Conservation (phyloP, 92 coral and sea anemone genomes). For the Scolanthus callimorphus region DNA sequence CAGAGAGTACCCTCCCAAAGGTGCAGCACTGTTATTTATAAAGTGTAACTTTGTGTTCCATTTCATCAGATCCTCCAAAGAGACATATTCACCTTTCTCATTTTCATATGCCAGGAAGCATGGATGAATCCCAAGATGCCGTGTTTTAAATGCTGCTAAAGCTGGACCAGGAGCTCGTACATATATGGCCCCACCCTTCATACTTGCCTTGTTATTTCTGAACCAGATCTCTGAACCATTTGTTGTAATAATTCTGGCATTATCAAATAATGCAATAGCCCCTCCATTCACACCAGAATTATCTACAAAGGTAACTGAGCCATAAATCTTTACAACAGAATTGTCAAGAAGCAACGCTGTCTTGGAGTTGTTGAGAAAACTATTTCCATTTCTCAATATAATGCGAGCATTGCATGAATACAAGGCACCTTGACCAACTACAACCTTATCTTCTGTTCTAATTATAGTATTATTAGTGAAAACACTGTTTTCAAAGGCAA, state of each 20-base stretch:
- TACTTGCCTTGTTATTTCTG: slow-evolving; percentile 21
- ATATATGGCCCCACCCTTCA: slow-evolving; percentile 57
- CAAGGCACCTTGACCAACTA: slow-evolving; percentile 67
- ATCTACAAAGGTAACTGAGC: slow-evolving; percentile 8
- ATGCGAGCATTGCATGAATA: slow-evolving; percentile 35
- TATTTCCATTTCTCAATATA: slow-evolving; percentile 19
- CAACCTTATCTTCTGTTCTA: slow-evolving; percentile 26
- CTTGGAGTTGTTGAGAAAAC: slow-evolving; percentile 30
- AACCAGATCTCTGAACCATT: slow-evolving; percentile 22
- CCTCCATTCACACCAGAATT: slow-evolving; percentile 48
- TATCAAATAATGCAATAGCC: slow-evolving; percentile 52
- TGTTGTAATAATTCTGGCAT: slow-evolving; percentile 32
- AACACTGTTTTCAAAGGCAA: slow-evolving; percentile 28
- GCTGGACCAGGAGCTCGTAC: slow-evolving; percentile 46
- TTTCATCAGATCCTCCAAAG: background rate
- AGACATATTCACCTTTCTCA: background rate
- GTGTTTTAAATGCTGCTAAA: slow-evolving; percentile 34
- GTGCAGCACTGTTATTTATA: slow-evolving; percentile 26
- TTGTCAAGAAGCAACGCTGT: slow-evolving; percentile 56
- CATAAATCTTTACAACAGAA: slow-evolving; percentile 24
- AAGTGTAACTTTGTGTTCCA: slow-evolving; percentile 40
- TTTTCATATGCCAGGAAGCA: slow-evolving; percentile 42
- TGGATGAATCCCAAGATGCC: slow-evolving; percentile 15
- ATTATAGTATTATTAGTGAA: slow-evolving; percentile 30
- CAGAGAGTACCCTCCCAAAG: slow-evolving; percentile 33